phyloP scores from a whole-genome alignment of 2,113 vertebrate species.

The Neolamprologus falcicula region DNA sequence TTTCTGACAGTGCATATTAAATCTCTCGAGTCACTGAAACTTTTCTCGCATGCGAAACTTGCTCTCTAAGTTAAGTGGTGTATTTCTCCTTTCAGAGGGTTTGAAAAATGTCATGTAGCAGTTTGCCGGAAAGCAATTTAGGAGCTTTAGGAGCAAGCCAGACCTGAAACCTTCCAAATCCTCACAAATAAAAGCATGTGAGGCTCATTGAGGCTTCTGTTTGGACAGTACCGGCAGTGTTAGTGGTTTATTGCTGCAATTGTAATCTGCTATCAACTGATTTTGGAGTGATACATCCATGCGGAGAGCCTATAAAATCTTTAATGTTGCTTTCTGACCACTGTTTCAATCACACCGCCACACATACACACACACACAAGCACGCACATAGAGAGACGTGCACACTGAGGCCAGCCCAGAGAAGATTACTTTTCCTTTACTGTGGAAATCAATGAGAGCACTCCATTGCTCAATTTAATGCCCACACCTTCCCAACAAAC shows the following conservation, averaged over 20 bases:
- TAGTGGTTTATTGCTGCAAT: slow-evolving; percentile 16
- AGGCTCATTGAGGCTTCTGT: not conserved
- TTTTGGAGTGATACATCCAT: slow-evolving; percentile 31
- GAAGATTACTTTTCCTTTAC: slow-evolving; percentile 67
- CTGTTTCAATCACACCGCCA: slow-evolving; percentile 30
- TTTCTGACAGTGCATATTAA: not conserved
- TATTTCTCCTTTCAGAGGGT: slow-evolving; percentile 13
- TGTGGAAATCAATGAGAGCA: slow-evolving; percentile 64
- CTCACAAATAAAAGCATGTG: not conserved
- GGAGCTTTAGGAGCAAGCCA: not conserved
- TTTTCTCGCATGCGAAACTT: not conserved
- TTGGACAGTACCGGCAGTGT: not conserved
- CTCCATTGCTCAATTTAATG: slow-evolving; percentile 66
- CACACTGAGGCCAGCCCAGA: not conserved
- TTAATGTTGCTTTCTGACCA: slow-evolving; percentile 36
- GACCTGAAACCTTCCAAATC: slow-evolving; percentile 2
- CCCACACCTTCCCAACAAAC: slow-evolving; percentile 35
- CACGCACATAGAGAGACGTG: not conserved
- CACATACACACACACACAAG: not conserved
- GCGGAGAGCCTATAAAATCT: slow-evolving; percentile 22
- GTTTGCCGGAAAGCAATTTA: slow-evolving; percentile 41
- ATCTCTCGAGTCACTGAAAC: slow-evolving; percentile 9
- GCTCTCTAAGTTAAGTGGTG: not conserved
- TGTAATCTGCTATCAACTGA: slow-evolving; percentile 18
- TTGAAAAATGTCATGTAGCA: slow-evolving; percentile 36